These are phyloP conservation scores for Drosophila lini DNA, from an alignment of 1,140 invertebrate genomes.

Conservation along the genomic window DNA sequence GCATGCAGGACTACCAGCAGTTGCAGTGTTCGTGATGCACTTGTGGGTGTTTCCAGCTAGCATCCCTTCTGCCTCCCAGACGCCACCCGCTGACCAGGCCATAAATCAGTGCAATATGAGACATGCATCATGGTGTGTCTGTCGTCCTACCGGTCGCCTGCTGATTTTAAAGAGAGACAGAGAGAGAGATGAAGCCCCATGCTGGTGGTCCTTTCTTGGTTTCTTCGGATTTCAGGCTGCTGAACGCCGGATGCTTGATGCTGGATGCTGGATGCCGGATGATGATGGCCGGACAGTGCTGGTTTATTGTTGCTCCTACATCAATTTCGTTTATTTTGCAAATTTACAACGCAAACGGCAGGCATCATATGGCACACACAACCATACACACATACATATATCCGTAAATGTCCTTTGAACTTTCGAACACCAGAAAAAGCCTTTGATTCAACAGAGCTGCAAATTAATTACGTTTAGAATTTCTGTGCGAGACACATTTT, in stretches of 20 bases:
- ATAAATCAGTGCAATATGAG: constrained; percentile 57
- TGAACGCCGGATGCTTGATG: constrained; percentile 25
- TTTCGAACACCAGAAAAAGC: constrained; percentile 24
- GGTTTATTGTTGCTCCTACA: constrained; percentile 55
- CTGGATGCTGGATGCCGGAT: constrained; percentile 19
- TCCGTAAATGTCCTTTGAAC: constrained; percentile 54
- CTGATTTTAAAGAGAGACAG: constrained; percentile 5
- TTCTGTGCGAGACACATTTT: constrained; percentile 38
- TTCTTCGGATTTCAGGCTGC: constrained; percentile 55
- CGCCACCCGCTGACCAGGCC: constrained; percentile 30
- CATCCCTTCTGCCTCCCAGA: not conserved
- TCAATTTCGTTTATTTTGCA: constrained; percentile 66
- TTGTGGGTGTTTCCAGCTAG: constrained; percentile 6
- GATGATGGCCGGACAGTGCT: constrained; percentile 16
- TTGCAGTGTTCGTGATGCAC: constrained; percentile 23
- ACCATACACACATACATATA: not conserved
- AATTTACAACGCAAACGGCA: constrained; percentile 49
- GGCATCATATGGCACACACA: constrained; percentile 20
- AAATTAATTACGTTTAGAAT: constrained; percentile 69
- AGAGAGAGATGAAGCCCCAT: constrained; percentile 24
- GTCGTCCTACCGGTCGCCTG: constrained; percentile 23
- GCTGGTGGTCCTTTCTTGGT: constrained; percentile 45
- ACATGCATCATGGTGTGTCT: constrained; percentile 45
- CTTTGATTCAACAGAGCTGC: constrained; percentile 40
- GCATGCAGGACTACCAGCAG: constrained; percentile 12